phyloP scores from a whole-genome alignment of 2,113 vertebrate genomes.

The Mobula birostris region DNA sequence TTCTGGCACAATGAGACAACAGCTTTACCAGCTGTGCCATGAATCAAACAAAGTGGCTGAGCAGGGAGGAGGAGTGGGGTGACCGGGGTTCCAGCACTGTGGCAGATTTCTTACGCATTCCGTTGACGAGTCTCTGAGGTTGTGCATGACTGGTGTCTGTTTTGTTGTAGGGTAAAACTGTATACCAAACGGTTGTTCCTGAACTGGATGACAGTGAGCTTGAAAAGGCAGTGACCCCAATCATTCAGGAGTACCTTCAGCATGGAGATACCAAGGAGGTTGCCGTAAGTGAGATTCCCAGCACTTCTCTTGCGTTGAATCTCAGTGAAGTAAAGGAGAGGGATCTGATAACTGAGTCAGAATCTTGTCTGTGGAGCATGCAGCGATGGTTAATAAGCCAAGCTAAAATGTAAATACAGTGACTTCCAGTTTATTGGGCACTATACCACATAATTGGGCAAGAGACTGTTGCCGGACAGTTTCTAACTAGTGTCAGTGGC shows the following conservation, averaged over 20 bases:
- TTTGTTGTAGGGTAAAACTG: slow-evolving; percentile 29
- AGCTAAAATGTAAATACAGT: neutral
- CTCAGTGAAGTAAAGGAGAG: no score
- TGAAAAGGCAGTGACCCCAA: slow-evolving; percentile 37
- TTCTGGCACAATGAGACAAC: no score
- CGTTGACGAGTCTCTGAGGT: neutral
- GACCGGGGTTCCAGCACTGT: neutral
- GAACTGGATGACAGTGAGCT: slow-evolving; percentile 33
- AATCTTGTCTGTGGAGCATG: no score
- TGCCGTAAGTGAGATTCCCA: slow-evolving; percentile 20
- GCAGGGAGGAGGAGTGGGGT: neutral
- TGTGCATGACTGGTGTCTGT: neutral
- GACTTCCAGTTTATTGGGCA: no score
- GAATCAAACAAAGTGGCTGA: neutral
- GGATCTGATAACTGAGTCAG: no score
- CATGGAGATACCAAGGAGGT: slow-evolving; percentile 39
- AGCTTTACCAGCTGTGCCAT: no score
- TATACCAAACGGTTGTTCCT: slow-evolving; percentile 38
- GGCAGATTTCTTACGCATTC: neutral
- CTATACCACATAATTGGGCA: no score
- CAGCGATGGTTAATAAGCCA: neutral
- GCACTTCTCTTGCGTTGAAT: neutral
- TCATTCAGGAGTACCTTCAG: slow-evolving; percentile 39
- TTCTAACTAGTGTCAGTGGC: no score
- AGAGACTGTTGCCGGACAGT: no score